Evolutionary conservation across 2,888 invertebrate genomes (phyloP), one percentile per base, ranked within the genome.

Genomic region (Caprella mutica): DNA sequence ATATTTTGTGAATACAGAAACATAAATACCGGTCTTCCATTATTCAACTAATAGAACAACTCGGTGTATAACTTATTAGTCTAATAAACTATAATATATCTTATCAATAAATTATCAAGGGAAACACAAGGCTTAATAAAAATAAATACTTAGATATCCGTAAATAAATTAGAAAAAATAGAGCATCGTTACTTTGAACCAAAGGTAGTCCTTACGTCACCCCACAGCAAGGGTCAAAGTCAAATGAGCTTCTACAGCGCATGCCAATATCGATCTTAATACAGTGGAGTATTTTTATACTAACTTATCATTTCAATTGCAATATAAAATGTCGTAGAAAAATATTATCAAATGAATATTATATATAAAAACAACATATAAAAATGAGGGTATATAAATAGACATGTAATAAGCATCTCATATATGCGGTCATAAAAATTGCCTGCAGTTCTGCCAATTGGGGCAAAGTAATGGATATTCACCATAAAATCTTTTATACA

Each of bases 71-170:
- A n/a, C n/a, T n/a, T n/a, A 46, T 26, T 46, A 23, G 9, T 14
- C 6, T 46, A 23, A 12, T 17, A 23, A 26, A 42, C 9, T 42
- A 42, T 42, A 42, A 9, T 14, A 12, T 17, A 42, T 17, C n/a
- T 14, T 42, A 42, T 42, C 23, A 9, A n/a, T n/a, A n/a, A n/a
- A n/a, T n/a, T n/a, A n/a, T n/a, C n/a, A n/a, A n/a, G n/a, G n/a
- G n/a, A n/a, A n/a, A n/a, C n/a, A n/a, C n/a, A n/a, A n/a, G 27
- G 23, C 23, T 46, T 26, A 26, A 46, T 46, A 46, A 26, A 46
- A 26, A 46, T 46, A 46, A 26, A 46, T 46, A 46, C 27, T 26
- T 46, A 46, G 23, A 46, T 46, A 46, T 46, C 23, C 27, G 27
- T 46, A 46, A 26, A 46, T 42, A 42, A 14, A 14, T 17, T 42